Evolutionary conservation across 2,797 vertebrate species (phyloP).

Genomic region (Sebastes hubbsi): DNA sequence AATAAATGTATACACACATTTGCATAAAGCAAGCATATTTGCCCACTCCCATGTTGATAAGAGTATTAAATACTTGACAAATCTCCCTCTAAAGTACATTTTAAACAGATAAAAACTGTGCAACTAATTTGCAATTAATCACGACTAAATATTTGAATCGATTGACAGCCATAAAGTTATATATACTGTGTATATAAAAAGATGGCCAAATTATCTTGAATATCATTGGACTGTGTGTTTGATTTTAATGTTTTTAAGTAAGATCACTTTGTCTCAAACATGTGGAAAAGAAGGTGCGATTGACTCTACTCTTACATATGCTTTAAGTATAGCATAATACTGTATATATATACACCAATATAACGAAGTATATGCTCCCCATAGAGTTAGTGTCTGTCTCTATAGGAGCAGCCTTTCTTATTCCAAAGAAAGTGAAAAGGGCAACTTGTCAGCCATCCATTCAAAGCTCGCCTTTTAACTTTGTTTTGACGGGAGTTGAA

Average conservation of each 20-base stretch:
- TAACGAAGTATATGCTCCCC: neutral
- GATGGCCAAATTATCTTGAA: neutral
- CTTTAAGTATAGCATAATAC: neutral
- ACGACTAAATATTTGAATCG: too few relatives aligned
- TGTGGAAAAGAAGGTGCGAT: neutral
- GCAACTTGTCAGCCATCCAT: conserved; percentile 12
- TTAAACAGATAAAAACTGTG: too few relatives aligned
- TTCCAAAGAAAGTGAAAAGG: conserved; percentile 21
- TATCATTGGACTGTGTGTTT: neutral
- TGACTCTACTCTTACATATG: neutral
- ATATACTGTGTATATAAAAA: neutral
- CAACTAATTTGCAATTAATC: too few relatives aligned
- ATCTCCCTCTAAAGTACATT: too few relatives aligned
- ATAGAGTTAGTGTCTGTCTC: neutral
- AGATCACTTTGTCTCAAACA: neutral
- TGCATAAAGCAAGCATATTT: too few relatives aligned
- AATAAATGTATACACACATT: too few relatives aligned
- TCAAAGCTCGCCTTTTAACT: conserved; percentile 19
- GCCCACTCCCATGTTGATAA: too few relatives aligned
- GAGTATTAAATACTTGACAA: too few relatives aligned
- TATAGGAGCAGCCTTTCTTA: neutral
- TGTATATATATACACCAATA: neutral
- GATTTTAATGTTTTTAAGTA: neutral
- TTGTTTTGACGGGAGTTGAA: conserved; percentile 52
- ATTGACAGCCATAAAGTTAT: too few relatives aligned